These are phyloP conservation scores for Aspidiotus destructor DNA, from an alignment of 2,888 invertebrate genomes.

Conservation along the genomic window DNA sequence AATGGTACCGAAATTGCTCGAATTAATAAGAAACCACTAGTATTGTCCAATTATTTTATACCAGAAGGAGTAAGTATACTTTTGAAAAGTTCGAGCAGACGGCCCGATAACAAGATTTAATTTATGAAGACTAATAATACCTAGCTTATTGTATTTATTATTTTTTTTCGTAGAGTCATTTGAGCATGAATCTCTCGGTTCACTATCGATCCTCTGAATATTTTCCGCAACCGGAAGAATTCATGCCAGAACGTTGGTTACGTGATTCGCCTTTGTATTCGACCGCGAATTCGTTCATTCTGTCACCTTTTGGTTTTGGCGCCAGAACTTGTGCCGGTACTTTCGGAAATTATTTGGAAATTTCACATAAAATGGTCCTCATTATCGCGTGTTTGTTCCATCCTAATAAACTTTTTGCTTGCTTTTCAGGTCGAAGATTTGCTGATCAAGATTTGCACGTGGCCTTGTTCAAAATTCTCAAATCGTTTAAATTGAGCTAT, in stretches of 20 bases:
- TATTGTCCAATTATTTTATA: constrained; percentile 42
- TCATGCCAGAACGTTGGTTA: constrained; percentile 39
- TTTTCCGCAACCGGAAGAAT: constrained; percentile 38
- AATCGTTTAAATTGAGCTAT: constrained; percentile 44
- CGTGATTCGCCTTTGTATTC: constrained; percentile 32
- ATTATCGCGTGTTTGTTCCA: no score
- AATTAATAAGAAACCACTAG: constrained; percentile 40
- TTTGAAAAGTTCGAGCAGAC: no score
- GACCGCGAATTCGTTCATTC: constrained; percentile 44
- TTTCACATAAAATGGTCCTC: background rate
- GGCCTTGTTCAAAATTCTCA: constrained; percentile 43
- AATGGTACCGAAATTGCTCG: constrained; percentile 42
- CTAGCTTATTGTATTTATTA: background rate
- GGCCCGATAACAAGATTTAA: no score
- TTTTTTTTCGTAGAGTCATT: constrained; percentile 18
- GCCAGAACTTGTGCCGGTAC: constrained; percentile 48
- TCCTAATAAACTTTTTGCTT: constrained; percentile 18
- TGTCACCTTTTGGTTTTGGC: constrained; percentile 48
- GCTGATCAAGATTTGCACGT: constrained; percentile 49
- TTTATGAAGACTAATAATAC: background rate
- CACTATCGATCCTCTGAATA: constrained; percentile 38
- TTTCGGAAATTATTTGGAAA: no score
- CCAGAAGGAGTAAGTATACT: constrained; percentile 41
- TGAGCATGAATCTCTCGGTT: constrained; percentile 37
- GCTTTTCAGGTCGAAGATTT: constrained; percentile 44